A percentile compares a stretch with the other conserved stretches of the same genome.
These are phyloP conservation scores for Lichenostomus cassidix DNA, from an alignment of 2,113 vertebrate species.

Conservation along the genomic window DNA sequence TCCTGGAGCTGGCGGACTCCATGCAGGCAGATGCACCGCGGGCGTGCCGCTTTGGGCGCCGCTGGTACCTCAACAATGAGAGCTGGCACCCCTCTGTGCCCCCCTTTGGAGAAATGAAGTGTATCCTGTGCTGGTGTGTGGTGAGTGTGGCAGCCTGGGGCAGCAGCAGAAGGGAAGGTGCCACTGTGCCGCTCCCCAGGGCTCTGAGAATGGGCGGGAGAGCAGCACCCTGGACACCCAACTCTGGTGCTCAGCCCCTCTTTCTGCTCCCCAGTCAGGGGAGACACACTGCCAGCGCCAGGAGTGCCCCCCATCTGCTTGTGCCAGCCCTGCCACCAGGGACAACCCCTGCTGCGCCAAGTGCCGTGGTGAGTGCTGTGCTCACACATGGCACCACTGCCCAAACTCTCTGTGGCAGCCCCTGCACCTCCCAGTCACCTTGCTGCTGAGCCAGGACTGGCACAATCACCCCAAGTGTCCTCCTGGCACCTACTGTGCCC, in stretches of 20 bases:
- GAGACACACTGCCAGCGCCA: constrained; percentile 88
- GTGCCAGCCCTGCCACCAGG: constrained; percentile 66
- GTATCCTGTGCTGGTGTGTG: constrained; percentile 97
- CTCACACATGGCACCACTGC: neutral
- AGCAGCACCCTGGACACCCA: rapidly evolving
- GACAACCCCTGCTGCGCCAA: constrained; percentile 83
- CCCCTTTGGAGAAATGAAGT: constrained; percentile 94
- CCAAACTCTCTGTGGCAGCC: neutral
- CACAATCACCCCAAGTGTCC: neutral
- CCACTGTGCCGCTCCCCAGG: neutral
- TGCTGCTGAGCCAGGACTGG: neutral
- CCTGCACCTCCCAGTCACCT: neutral
- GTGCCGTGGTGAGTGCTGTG: constrained; percentile 74
- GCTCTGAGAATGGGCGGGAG: neutral
- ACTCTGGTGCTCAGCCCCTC: neutral
- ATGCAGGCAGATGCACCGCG: constrained; percentile 91
- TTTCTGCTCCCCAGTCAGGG: constrained; percentile 74
- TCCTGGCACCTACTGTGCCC: neutral
- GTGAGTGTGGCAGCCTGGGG: constrained; percentile 75
- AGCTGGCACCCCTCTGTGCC: constrained; percentile 93
- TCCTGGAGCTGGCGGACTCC: constrained; percentile 80
- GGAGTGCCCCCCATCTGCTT: constrained; percentile 80
- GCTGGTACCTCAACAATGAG: constrained; percentile 92
- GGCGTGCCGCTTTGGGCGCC: constrained; percentile 92
- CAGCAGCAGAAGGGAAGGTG: neutral